Percentiles rank a stretch among this genome's conserved stretches.
phyloP scores from a whole-genome alignment of 2,888 invertebrate genomes.

The Tipula vernalis region DNA sequence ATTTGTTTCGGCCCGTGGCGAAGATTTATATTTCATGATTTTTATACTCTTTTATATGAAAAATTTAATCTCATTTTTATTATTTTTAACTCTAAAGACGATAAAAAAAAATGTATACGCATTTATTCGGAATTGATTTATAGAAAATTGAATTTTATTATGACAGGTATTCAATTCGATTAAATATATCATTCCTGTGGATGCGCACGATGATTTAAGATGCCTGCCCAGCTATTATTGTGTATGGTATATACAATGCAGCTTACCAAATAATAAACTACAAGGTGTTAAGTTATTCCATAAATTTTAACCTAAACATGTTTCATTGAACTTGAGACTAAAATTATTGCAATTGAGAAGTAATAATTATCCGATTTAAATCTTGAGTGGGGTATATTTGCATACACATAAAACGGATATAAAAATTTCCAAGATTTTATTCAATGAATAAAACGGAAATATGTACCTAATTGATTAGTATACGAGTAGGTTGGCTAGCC shows the following conservation, averaged over 20 bases:
- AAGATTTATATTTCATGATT: neutral
- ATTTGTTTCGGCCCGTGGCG: neutral
- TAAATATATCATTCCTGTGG: neutral
- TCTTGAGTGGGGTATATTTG: neutral
- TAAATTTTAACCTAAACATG: neutral
- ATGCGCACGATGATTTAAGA: neutral
- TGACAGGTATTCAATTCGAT: neutral
- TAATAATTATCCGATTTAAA: neutral
- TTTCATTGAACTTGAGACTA: no score
- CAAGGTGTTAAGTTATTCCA: neutral
- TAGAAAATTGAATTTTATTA: slow-evolving; percentile 4
- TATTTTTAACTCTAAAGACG: neutral
- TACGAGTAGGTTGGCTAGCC: neutral
- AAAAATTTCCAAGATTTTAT: neutral
- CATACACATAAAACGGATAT: neutral
- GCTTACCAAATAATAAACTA: neutral
- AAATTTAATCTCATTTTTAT: neutral
- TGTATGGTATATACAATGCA: neutral
- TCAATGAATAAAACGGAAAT: neutral
- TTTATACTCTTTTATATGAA: neutral
- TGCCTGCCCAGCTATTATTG: neutral
- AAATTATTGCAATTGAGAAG: neutral
- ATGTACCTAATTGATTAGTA: neutral
- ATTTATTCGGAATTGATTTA: neutral
- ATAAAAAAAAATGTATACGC: neutral